Evolutionary conservation across 2,888 invertebrate species (phyloP).

Genomic region (Cantharis nigra): DNA sequence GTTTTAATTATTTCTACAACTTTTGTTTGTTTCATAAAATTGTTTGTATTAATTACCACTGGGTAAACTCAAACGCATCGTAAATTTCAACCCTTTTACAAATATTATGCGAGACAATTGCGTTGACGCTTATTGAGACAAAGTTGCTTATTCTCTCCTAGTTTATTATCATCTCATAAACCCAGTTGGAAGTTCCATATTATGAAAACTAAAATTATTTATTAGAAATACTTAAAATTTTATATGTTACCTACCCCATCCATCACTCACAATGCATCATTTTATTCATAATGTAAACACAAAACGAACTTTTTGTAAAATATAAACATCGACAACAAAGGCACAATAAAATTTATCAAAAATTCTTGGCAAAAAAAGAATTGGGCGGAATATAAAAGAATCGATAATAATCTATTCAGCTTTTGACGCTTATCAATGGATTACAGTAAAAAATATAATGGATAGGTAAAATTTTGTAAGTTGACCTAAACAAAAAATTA

Average conservation of each 20-base stretch:
- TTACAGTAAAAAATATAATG: conserved; percentile 21
- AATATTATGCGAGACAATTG: neutral
- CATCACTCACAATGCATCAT: neutral
- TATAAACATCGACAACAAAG: neutral
- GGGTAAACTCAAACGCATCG: neutral
- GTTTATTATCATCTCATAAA: neutral
- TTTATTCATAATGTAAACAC: neutral
- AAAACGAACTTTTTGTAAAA: neutral
- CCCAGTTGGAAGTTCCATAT: neutral
- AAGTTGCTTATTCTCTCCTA: neutral
- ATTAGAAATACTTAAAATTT: neutral
- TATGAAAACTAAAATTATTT: neutral
- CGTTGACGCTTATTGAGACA: neutral
- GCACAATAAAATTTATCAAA: neutral
- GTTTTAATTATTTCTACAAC: neutral
- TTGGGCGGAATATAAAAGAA: neutral
- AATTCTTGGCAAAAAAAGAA: neutral
- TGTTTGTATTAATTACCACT: neutral
- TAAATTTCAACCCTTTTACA: neutral
- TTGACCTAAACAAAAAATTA: conserved; percentile 3
- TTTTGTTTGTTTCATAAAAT: neutral
- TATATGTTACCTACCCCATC: neutral
- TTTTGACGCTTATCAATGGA: conserved; percentile 15
- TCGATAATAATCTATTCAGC: conserved; percentile 4
- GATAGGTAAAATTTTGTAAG: conserved; percentile 14